Evolutionary conservation across 2,888 invertebrate genomes (phyloP), one percentile per base, ranked within the genome.

Genomic region (Noctua janthina): DNA sequence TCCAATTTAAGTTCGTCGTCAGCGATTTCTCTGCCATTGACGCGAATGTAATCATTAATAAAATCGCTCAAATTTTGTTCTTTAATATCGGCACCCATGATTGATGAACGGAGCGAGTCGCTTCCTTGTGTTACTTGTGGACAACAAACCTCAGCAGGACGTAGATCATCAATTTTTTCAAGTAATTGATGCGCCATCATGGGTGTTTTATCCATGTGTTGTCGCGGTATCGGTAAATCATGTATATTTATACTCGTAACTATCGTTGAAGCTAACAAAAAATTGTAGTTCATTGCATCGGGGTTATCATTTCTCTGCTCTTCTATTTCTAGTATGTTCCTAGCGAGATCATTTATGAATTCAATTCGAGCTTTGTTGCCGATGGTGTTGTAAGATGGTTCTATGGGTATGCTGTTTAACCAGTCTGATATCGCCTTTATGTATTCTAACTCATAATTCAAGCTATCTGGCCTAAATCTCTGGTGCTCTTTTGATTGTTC

Each of bases 391-490:
- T 92, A 94, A 17, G 89, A 82, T 59, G 86, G 70, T 29, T 92
- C 88, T 39, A 95, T 85, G 4, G 94, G 94, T 84, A 94, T 84
- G 67, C 89, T 91, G 76, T 92, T 95, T n/a, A 96, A 87, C 94
- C 95, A 95, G 88, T 95, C 94, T 17, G 94, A 93, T 81, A 95
- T 90, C 51, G 92, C 88, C 82, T 93, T 94, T 13, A 95, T 93
- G 59, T 94, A 94, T 77, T 93, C 90, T 51, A 95, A 83, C 86
- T 95, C 95, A 81, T 83, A 90, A 8, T 87, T 86, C 46, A 95
- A 87, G 66, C 88, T 91, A 6, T 90, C 83, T 4, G 90, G 86
- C 15, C 88, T 84, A 74, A 92, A 90, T 17, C 81, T 77, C 10
- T 90, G 87, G 69, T 90, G 82, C 46, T 75, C 54, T 71, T 79